Evolutionary conservation across 2,888 invertebrate genomes (phyloP).

Genomic region (Mythimna ferrago): DNA sequence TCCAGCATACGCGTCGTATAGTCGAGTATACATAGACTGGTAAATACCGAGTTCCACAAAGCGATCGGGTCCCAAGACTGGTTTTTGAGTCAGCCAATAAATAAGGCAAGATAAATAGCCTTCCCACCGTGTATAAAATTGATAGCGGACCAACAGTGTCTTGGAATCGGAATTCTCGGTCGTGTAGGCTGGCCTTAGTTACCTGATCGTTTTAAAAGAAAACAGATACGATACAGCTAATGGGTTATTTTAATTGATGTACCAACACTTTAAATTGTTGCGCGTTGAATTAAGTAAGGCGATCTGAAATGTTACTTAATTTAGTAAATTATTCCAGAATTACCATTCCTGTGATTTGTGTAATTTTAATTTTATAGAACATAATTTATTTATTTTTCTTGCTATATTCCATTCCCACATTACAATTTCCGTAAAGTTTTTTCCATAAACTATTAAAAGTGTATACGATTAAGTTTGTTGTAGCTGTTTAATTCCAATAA

Average conservation of each 20-base stretch:
- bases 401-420: conserved; percentile 7
- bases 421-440: conserved; percentile 8
- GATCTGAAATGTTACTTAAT: conserved; percentile 48
- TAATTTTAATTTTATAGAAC: conserved; percentile 4
- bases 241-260: conserved; percentile 76
- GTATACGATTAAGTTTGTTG: conserved; percentile 32
- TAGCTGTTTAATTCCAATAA: conserved; percentile 39
- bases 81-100: conserved; percentile 88
- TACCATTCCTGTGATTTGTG: conserved; percentile 12
- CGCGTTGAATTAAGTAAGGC: conserved; percentile 43
- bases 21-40: conserved; percentile 77
- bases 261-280: conserved; percentile 62
- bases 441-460: conserved; percentile 28
- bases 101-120: conserved; percentile 90
- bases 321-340: conserved; percentile 30
- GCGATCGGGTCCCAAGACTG: conserved; percentile 83
- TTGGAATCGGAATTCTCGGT: conserved; percentile 84
- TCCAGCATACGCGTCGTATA: conserved; percentile 70
- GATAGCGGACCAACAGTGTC: conserved; percentile 85
- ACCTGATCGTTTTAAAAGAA: conserved; percentile 74
- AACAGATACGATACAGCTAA: conserved; percentile 77
- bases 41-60: conserved; percentile 79
- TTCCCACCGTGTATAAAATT: conserved; percentile 89
- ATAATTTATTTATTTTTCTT: conserved; percentile 6
- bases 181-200: conserved; percentile 79